Evolutionary conservation across 2,797 vertebrate species (phyloP).

Genomic region (Apogon talboti): DNA sequence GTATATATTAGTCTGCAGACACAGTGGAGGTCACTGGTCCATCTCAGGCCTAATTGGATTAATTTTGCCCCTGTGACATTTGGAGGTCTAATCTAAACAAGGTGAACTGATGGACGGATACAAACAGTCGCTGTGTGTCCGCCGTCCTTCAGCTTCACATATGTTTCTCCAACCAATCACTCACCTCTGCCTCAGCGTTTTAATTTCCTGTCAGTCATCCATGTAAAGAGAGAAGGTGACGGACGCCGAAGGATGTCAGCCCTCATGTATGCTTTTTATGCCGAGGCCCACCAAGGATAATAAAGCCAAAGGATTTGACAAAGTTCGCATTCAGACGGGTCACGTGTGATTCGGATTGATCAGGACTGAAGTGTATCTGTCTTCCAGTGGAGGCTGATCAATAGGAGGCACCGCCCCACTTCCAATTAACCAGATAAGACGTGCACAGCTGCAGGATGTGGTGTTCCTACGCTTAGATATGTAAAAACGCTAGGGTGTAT

Average conservation of each 20-base stretch:
- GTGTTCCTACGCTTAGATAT: too few species aligned
- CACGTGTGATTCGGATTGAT: slow-evolving; percentile 15
- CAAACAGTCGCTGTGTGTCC: background rate
- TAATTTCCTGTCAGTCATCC: background rate
- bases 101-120: slow-evolving; percentile 31
- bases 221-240: background rate
- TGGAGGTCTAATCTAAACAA: slow-evolving; percentile 50
- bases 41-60: slow-evolving; percentile 66
- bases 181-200: background rate
- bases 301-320: background rate
- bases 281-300: too few species aligned
- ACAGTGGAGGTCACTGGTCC: slow-evolving; percentile 52
- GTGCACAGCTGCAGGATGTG: too few species aligned
- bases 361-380: background rate
- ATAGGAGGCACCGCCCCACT: too few species aligned
- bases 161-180: slow-evolving; percentile 8
- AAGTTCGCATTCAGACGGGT: background rate
- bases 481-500: too few species aligned
- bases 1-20: slow-evolving; percentile 15
- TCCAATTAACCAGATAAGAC: too few species aligned
- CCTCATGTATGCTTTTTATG: slow-evolving; percentile 15
- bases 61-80: slow-evolving; percentile 48
- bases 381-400: too few species aligned
- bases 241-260: background rate
- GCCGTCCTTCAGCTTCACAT: background rate